Conservation (phyloP, 2,888 invertebrate species). For the Nysson spinosus region DNA sequence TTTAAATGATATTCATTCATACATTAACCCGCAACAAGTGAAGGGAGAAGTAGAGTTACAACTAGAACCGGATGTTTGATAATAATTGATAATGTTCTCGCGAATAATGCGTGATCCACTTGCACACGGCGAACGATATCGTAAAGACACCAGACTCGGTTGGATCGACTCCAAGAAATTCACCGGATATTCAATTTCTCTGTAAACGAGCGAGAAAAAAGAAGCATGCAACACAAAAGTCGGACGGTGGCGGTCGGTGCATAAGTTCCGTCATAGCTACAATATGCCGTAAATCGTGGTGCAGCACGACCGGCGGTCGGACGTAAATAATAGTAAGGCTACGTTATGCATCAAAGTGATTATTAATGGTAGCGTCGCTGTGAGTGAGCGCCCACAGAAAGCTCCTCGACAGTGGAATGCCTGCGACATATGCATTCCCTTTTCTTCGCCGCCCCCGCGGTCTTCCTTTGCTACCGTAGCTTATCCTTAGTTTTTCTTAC, state of each 20-base stretch:
- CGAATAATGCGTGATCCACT: neutral
- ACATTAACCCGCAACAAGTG: no score
- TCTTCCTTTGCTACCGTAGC: conserved; percentile 5
- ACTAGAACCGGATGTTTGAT: no score
- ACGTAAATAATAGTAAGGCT: conserved; percentile 70
- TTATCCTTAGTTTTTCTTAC: conserved; percentile 23
- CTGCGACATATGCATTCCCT: conserved; percentile 57
- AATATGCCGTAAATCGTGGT: conserved; percentile 68
- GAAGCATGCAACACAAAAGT: conserved; percentile 27
- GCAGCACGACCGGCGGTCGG: conserved; percentile 52
- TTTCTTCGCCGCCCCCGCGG: conserved; percentile 19
- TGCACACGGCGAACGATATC: neutral
- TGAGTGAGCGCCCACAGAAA: conserved; percentile 69
- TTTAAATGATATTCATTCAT: no score
- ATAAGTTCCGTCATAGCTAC: conserved; percentile 50
- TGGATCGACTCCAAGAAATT: conserved; percentile 16
- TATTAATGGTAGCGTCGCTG: conserved; percentile 72
- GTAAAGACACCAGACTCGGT: neutral
- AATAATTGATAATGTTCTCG: no score
- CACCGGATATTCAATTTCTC: conserved; percentile 31
- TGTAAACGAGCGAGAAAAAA: conserved; percentile 10
- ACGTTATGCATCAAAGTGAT: conserved; percentile 74
- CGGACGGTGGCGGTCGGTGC: conserved; percentile 18
- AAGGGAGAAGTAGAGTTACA: no score
- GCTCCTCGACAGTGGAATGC: conserved; percentile 67